phyloP scores from a whole-genome alignment of 2,113 vertebrate species.

The Sceloporus tristichus region DNA sequence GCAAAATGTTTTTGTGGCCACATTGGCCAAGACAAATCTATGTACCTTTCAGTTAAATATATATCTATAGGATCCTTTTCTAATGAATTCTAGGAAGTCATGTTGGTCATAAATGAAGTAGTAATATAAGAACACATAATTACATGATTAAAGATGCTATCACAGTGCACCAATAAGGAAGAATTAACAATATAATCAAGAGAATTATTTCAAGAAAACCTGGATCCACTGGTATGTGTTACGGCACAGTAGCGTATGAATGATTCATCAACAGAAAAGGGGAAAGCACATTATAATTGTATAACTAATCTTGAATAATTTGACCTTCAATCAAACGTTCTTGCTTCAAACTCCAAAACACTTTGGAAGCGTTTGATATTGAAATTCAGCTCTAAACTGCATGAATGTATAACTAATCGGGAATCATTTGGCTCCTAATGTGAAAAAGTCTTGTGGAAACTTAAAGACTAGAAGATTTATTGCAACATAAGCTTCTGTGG shows the following conservation, averaged over 20 bases:
- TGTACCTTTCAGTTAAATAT: neutral
- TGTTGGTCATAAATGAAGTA: neutral
- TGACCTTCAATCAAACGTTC: constrained; percentile 7
- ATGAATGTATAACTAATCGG: neutral
- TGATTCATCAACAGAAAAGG: constrained; percentile 14
- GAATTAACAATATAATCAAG: constrained; percentile 10
- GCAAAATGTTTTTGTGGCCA: too few species aligned
- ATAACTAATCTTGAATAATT: constrained; percentile 24
- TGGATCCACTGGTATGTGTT: neutral
- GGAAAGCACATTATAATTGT: neutral
- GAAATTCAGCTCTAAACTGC: constrained; percentile 10
- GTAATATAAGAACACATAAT: neutral
- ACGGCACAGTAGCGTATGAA: neutral
- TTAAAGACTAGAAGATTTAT: neutral
- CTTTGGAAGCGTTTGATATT: neutral
- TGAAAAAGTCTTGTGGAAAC: neutral
- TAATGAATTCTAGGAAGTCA: constrained; percentile 2
- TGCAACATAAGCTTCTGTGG: neutral
- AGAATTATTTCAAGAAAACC: neutral
- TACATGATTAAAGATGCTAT: neutral
- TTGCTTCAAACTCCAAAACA: constrained; percentile 15
- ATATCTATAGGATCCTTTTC: neutral
- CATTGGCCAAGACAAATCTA: neutral
- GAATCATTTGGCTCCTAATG: neutral
- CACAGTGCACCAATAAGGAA: neutral